phyloP scores from a whole-genome alignment of 2,797 vertebrate genomes.

The Natrix natrix region DNA sequence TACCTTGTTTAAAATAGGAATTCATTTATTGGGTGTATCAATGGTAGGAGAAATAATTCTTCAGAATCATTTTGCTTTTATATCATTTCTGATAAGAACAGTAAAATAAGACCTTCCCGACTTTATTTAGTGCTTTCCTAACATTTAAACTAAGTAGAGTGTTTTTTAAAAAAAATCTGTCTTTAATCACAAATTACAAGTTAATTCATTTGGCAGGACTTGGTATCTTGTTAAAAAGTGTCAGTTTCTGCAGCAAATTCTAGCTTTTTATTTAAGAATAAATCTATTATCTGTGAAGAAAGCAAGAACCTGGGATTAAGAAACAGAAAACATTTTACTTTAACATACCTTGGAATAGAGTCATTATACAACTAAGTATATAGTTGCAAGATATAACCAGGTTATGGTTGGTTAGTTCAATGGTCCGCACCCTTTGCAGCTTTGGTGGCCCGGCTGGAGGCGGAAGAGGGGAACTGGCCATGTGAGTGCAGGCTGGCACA shows the following conservation, averaged over 20 bases:
- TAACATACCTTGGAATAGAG: background rate
- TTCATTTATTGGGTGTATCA: constrained; percentile 6
- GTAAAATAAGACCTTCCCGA: rapidly evolving
- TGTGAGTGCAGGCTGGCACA: background rate
- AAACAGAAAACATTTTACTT: background rate
- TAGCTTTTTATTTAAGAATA: background rate
- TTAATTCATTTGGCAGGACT: background rate
- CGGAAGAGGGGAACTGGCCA: background rate
- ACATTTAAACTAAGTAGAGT: constrained; percentile 12
- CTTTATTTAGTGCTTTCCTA: constrained; percentile 17
- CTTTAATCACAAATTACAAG: constrained; percentile 1
- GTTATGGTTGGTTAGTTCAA: background rate
- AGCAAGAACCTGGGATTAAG: background rate
- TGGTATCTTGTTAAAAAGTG: background rate
- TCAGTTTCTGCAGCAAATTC: constrained; percentile 6
- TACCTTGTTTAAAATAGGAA: constrained; percentile 17
- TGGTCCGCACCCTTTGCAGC: background rate
- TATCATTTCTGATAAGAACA: background rate
- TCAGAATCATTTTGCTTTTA: constrained; percentile 25
- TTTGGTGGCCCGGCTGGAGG: background rate
- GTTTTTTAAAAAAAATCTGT: background rate
- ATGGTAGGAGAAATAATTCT: constrained; percentile 7
- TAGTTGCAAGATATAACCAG: background rate
- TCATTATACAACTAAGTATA: background rate
- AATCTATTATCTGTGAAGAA: background rate